Conservation (phyloP, 2,113 vertebrate species). For the Acrocephalus arundinaceus region DNA sequence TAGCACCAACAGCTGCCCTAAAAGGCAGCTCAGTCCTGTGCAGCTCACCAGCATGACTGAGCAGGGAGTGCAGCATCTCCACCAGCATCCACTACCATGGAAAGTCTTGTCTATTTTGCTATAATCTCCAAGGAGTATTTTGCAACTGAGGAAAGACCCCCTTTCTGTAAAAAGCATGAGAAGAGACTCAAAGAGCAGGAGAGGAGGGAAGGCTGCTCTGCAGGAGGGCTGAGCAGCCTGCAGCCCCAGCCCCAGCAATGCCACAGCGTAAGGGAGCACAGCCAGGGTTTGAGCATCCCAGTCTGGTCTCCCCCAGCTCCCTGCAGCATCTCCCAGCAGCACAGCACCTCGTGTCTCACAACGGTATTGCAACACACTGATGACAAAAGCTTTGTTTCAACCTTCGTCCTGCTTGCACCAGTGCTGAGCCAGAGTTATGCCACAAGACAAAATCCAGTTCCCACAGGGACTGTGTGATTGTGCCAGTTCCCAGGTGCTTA, state of each 20-base stretch:
- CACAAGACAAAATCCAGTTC: neutral
- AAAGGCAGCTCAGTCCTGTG: neutral
- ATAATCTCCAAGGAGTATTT: neutral
- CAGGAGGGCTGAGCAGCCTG: neutral
- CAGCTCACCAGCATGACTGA: neutral
- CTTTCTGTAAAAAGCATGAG: neutral
- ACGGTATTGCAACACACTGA: neutral
- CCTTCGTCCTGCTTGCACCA: neutral
- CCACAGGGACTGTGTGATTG: neutral
- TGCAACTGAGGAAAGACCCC: neutral
- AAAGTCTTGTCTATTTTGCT: neutral
- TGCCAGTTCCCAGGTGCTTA: neutral
- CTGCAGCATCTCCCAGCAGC: neutral
- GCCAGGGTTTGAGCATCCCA: neutral
- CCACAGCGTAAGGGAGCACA: neutral
- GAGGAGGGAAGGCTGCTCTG: neutral
- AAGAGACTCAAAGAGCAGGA: neutral
- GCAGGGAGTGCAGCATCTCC: neutral
- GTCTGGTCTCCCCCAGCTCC: neutral
- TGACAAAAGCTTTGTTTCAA: neutral
- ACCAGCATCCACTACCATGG: neutral
- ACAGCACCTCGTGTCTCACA: neutral
- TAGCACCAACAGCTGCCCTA: accelerated
- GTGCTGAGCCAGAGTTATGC: neutral
- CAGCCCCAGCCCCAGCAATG: neutral